phyloP scores from a whole-genome alignment of 2,113 vertebrate genomes.

The Bufo gargarizans region DNA sequence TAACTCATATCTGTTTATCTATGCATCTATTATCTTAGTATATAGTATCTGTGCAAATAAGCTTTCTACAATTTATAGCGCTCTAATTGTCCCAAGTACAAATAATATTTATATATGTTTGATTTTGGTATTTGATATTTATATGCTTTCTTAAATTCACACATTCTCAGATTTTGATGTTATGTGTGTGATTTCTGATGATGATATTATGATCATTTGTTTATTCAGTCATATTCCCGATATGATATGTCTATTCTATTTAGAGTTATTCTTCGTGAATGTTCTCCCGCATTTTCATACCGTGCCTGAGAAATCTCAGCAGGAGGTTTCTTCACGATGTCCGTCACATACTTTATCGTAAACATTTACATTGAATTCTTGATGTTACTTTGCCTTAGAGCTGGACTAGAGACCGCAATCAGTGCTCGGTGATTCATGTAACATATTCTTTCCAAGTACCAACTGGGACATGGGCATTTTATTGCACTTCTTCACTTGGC shows the following conservation, averaged over 20 bases:
- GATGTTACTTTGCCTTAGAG: constrained; percentile 3
- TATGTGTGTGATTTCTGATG: not conserved
- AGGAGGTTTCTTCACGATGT: not conserved
- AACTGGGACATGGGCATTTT: constrained; percentile 49
- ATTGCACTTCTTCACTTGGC: constrained; percentile 57
- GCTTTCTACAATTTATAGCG: no score
- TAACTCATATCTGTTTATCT: no score
- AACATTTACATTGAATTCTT: constrained; percentile 3
- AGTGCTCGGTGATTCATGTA: constrained; percentile 26
- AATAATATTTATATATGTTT: no score
- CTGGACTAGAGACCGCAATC: constrained; percentile 23
- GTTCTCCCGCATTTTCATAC: not conserved
- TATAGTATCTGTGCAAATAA: no score
- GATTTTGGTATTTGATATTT: no score
- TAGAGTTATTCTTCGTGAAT: not conserved
- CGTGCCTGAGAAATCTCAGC: not conserved
- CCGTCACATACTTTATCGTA: not conserved
- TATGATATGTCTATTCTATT: not conserved
- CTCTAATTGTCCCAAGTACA: no score
- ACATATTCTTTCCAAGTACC: constrained; percentile 30
- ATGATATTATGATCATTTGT: not conserved
- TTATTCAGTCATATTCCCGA: not conserved
- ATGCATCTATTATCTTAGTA: no score
- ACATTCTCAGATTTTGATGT: not conserved
- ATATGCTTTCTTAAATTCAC: not conserved